These are phyloP conservation scores for Palythoa caribaeorum DNA, from an alignment of 92 coral and sea anemone species.

Conservation along the genomic window DNA sequence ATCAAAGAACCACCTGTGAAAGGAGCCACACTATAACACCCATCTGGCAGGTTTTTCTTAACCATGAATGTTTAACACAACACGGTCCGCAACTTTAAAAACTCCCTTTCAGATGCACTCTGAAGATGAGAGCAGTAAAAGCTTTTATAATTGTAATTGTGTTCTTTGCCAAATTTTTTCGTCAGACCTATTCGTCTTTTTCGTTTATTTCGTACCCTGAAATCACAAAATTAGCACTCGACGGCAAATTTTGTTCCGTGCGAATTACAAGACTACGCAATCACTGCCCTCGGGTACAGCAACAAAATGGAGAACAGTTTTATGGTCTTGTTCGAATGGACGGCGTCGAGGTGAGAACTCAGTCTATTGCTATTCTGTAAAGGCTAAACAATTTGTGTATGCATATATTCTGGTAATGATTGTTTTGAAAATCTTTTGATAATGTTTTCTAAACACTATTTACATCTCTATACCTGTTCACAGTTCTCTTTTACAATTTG, in stretches of 20 bases:
- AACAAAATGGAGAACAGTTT: not conserved
- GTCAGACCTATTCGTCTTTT: not conserved
- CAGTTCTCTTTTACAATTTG: not conserved
- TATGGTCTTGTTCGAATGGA: constrained; percentile 26
- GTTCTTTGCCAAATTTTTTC: constrained; percentile 1
- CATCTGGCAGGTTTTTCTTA: not conserved
- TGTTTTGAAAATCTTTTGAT: not conserved
- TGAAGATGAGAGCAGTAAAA: not conserved
- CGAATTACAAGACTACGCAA: constrained; percentile 17
- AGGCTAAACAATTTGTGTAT: not conserved
- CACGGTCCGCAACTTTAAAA: not conserved
- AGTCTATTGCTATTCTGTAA: not conserved
- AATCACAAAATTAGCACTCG: constrained; percentile 7
- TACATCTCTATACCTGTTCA: not conserved
- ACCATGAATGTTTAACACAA: constrained; percentile 23
- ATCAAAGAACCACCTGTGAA: not conserved
- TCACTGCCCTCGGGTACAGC: not conserved
- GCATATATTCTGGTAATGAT: not conserved
- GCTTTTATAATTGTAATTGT: not conserved
- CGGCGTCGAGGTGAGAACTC: constrained; percentile 33
- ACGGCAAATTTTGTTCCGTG: constrained; percentile 32
- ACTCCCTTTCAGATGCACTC: not conserved
- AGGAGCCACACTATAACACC: not conserved
- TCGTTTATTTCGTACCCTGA: constrained; percentile 30
- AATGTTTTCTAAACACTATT: not conserved